A percentile compares a stretch with the other conserved stretches of the same genome.
These are phyloP conservation scores for Metalampra italica DNA, from an alignment of 2,888 invertebrate species.

Conservation along the genomic window DNA sequence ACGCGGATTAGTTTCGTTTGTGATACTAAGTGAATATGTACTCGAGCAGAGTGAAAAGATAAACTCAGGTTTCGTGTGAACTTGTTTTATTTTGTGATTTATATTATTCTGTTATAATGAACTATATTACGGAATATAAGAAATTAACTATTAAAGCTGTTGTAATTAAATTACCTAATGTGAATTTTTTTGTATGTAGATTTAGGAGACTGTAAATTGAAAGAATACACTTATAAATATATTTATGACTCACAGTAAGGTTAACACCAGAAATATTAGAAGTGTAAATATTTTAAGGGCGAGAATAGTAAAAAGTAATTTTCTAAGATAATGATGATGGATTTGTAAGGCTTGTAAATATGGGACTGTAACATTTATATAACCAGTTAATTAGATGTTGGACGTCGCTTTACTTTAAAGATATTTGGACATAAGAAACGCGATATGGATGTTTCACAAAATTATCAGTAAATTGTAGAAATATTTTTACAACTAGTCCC, in stretches of 20 bases:
- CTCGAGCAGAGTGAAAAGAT: slow-evolving; percentile 40
- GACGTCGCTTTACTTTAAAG: slow-evolving; percentile 25
- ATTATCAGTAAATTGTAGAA: slow-evolving; percentile 45
- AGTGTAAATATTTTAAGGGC: slow-evolving; percentile 71
- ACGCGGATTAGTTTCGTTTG: slow-evolving; percentile 29
- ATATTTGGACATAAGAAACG: slow-evolving; percentile 14
- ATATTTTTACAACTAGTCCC: slow-evolving; percentile 75
- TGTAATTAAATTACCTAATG: slow-evolving; percentile 54
- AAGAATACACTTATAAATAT: slow-evolving; percentile 66
- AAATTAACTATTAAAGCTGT: slow-evolving; percentile 41
- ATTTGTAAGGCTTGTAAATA: slow-evolving; percentile 68
- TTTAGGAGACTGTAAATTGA: slow-evolving; percentile 70
- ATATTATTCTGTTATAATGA: slow-evolving; percentile 43
- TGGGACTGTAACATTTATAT: slow-evolving; percentile 36
- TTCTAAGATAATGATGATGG: slow-evolving; percentile 52
- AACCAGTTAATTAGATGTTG: slow-evolving; percentile 23
- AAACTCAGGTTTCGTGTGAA: slow-evolving; percentile 34
- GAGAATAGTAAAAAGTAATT: slow-evolving; percentile 55
- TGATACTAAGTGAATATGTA: slow-evolving; percentile 20
- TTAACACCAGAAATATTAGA: slow-evolving; percentile 75
- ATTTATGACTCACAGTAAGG: slow-evolving; percentile 77
- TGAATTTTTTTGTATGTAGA: slow-evolving; percentile 61
- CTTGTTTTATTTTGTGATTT: slow-evolving; percentile 41
- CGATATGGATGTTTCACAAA: slow-evolving; percentile 36
- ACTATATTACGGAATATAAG: slow-evolving; percentile 42